Evolutionary conservation across 2,113 vertebrate species (phyloP), one percentile per base, ranked within the genome.

Genomic region (Herpetotheres cachinnans): DNA sequence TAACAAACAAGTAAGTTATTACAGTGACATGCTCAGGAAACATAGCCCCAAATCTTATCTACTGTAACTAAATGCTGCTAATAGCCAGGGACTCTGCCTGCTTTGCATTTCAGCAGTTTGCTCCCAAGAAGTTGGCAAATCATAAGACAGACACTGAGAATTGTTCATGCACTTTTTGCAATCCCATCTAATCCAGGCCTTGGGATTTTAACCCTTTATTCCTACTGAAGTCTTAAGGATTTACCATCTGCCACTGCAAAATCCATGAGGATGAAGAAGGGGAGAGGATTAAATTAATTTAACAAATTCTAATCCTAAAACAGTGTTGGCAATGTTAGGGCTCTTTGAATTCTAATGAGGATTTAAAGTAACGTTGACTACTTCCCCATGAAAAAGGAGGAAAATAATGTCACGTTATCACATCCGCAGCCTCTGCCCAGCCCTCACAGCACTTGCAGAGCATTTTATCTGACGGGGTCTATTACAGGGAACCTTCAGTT

Each of bases 151-250:
- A 62, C 49, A 46, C 40, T 22, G 32, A 95, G 89, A 85, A 88
- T 13, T 62, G 54, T 66, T 91, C 56, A 11, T 20, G 38, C 56
- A 72, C 71, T 88, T 86, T 82, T 5, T 95, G 49, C 89, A 93
- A 85, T 94, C 84, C 78, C 70, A 82, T 38, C 87, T 94, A 94
- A 97, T 92, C 91, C 93, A 91, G 77, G 91, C 89, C 63, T 86
- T 88, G 86, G 79, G 85, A 96, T 96, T 95, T 97, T 97, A 96
- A 97, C 96, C 96, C 95, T 89, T 97, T 96, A 58, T 61, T 93
- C 90, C 83, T 79, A 36, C 55, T 55, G 71, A 93, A 90, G 50
- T 78, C 36, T 66, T 86, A 93, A 66, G 89, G 84, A 91, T 96
- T 94, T 88, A 40, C 96, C 95, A 96, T 97, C 92, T 96, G 96